Base-by-base conservation (phyloP, 2,797 vertebrate species). In the Sylvia borin region DNA sequence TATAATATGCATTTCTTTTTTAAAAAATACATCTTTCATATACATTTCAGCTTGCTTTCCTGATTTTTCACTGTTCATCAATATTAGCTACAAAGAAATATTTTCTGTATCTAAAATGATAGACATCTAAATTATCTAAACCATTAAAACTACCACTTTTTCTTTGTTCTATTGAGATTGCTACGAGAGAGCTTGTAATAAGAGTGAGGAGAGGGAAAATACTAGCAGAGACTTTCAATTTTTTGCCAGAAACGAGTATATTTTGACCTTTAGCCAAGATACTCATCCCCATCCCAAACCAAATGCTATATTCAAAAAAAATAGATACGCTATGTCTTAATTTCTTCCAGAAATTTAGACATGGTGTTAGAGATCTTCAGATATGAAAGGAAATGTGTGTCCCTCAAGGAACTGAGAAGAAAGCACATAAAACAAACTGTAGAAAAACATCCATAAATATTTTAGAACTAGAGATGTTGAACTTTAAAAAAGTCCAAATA, bases 261-360 rank as follows among this genome's bases (percentile, higher is more conserved):
- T 70, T 84, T 75, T 84, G 25, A 68, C 26, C 11, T 58, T 84
- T 55, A 62, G 5, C 29, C 36, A 38, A 34, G 25, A 66, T 48
- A 58, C 3, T 38, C 0, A 6, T 29, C 20, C 27, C 15, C 0
- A 6, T 29, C 20, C 27, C 15, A 90, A 86, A 88, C 5, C 0
- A 3, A 85, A 43, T 58, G 2, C 10, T 54, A 11, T 20, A 22
- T 83, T 54, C 2, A 55, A 67, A 79, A 79, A 64, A 48, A 57
- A 31, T 4, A 45, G 40, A 55, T 7, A 47, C 0, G 1, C 16
- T 54, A 5, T 62, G 6, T 43, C 16, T 74, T 74, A 0, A 19
- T 80, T 68, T 71, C 7, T 75, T 81, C 40, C 34, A 64, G 78
- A 90, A 89, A 70, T 13, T 61, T 50, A 47, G 68, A 38, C 7